Percentiles rank a stretch among this genome's conserved stretches.
Evolutionary conservation across 2,797 vertebrate species (phyloP).

Genomic region (Euthynnus affinis): DNA sequence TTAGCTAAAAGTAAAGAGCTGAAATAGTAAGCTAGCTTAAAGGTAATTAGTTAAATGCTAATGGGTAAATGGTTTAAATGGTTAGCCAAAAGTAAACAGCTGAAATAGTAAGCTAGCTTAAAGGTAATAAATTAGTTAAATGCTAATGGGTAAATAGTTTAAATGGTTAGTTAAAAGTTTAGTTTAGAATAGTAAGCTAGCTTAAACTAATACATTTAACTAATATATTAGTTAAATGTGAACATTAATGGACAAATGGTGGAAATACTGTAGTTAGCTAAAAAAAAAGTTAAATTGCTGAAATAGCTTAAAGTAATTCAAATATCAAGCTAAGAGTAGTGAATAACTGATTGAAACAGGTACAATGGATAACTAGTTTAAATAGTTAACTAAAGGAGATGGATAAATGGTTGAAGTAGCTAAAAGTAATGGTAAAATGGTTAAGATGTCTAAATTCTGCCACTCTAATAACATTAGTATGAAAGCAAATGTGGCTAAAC

Average conservation of each 20-base stretch:
- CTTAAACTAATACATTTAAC: too few species aligned
- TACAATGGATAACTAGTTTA: background rate
- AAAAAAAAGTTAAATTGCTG: background rate
- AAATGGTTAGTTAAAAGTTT: too few species aligned
- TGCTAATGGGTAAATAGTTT: too few species aligned
- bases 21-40: background rate
- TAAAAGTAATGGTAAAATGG: background rate
- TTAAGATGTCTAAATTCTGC: background rate
- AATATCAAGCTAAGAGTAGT: background rate
- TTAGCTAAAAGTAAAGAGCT: background rate
- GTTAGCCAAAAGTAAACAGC: too few species aligned
- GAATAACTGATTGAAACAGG: background rate
- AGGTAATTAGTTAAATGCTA: too few species aligned
- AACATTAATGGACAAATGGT: background rate
- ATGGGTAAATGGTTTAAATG: too few species aligned
- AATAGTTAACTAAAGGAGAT: background rate
- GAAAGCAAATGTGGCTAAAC: background rate
- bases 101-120: too few species aligned
- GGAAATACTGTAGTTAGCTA: too few species aligned
- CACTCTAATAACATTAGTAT: background rate
- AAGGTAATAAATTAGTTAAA: too few species aligned
- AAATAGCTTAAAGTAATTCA: background rate
- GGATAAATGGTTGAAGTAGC: background rate
- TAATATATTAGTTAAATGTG: too few species aligned
- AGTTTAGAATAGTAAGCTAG: too few species aligned